Conservation (phyloP, 2,113 vertebrate genomes). For the Ardeotis arabs region DNA sequence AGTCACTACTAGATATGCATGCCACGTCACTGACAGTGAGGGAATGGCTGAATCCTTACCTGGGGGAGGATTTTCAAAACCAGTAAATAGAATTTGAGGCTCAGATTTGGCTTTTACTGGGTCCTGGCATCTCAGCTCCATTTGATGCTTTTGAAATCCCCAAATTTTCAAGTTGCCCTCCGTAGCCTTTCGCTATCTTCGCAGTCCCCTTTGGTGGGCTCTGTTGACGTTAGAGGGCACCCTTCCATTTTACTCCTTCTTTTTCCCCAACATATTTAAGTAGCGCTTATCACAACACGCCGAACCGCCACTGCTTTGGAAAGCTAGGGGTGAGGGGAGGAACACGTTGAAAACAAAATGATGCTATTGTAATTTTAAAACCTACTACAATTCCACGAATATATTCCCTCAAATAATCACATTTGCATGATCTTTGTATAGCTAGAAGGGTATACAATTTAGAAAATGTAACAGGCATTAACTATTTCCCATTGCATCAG, state of each 20-base stretch:
- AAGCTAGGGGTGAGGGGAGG: neutral
- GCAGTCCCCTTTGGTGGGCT: neutral
- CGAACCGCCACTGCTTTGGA: neutral
- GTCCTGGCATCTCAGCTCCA: neutral
- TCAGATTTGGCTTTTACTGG: neutral
- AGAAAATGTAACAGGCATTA: neutral
- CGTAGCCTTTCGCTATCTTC: neutral
- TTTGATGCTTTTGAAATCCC: neutral
- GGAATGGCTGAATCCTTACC: neutral
- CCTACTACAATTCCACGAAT: neutral
- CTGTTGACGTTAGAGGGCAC: constrained; percentile 13
- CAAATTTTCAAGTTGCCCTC: neutral
- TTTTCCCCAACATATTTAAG: neutral
- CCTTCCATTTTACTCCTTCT: neutral
- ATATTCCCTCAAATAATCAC: neutral
- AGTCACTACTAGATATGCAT: rapidly evolving
- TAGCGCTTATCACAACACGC: neutral
- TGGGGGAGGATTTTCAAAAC: neutral
- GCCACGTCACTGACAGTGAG: neutral
- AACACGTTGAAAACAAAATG: neutral
- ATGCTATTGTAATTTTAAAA: neutral
- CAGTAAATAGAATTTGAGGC: neutral
- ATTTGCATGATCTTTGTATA: neutral
- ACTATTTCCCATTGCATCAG: neutral
- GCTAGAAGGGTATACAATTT: neutral